These are phyloP conservation scores for Dione vanillae DNA, from an alignment of 2,888 invertebrate species.

Conservation along the genomic window DNA sequence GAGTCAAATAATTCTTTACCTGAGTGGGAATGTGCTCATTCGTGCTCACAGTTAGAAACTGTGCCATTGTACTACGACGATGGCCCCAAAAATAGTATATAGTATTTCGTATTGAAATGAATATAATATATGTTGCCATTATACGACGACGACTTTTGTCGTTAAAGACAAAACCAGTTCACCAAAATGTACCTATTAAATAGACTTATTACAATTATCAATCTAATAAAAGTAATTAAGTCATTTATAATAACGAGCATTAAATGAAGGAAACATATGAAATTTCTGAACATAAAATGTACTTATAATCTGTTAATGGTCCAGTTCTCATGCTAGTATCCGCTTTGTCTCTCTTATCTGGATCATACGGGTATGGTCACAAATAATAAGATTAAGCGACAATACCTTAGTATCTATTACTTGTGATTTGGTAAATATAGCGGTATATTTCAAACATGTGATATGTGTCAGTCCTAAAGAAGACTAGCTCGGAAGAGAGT, in stretches of 20 bases:
- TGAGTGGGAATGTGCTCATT: too few relatives aligned
- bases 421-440: background rate
- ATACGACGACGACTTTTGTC: background rate
- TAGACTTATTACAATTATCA: background rate
- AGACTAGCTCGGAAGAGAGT: too few relatives aligned
- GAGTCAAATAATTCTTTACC: too few relatives aligned
- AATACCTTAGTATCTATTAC: background rate
- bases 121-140: too few relatives aligned
- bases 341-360: slow-evolving; percentile 70
- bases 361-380: slow-evolving; percentile 61
- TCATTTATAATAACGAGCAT: slow-evolving; percentile 1
- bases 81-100: too few relatives aligned
- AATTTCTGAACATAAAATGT: slow-evolving; percentile 30
- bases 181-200: slow-evolving; percentile 5
- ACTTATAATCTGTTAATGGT: slow-evolving; percentile 64
- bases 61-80: too few relatives aligned
- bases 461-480: too few relatives aligned
- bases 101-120: too few relatives aligned
- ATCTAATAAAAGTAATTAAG: slow-evolving; percentile 14
- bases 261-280: slow-evolving; percentile 14
- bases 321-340: slow-evolving; percentile 70
- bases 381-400: slow-evolving; percentile 38
- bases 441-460: too few relatives aligned
- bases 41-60: too few relatives aligned
- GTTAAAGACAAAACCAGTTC: slow-evolving; percentile 1